A percentile compares a stretch with the other conserved stretches of the same genome.
Conservation (phyloP, 2,113 vertebrate species). For the Phalacrocorax aristotelis region DNA sequence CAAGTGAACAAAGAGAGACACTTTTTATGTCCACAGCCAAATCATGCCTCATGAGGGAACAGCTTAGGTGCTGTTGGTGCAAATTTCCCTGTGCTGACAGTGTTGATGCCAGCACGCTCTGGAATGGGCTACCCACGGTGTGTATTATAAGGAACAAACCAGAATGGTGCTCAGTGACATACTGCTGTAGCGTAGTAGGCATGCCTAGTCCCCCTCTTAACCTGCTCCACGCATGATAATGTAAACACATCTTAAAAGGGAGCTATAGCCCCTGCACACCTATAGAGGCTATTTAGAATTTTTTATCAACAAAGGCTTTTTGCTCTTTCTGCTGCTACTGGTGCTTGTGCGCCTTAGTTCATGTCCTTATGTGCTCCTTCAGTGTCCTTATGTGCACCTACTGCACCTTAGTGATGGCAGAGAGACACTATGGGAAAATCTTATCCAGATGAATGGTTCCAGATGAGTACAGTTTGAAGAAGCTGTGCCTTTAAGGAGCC, state of each 20-base stretch:
- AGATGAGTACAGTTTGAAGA: background rate
- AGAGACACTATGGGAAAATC: background rate
- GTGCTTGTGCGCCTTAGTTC: background rate
- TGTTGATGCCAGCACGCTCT: background rate
- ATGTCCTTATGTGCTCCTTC: too few relatives aligned
- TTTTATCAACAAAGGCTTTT: background rate
- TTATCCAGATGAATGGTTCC: background rate
- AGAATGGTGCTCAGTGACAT: background rate
- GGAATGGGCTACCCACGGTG: background rate
- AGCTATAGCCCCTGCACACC: background rate
- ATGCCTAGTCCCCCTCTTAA: background rate
- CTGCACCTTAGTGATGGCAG: background rate
- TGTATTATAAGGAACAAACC: background rate
- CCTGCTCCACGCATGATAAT: background rate
- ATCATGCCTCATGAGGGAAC: background rate
- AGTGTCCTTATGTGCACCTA: too few relatives aligned
- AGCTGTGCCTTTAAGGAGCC: background rate
- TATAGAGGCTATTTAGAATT: background rate
- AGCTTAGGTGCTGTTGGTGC: background rate
- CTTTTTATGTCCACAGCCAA: fast-evolving
- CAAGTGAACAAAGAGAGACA: background rate
- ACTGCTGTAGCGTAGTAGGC: too few relatives aligned
- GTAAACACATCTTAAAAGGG: background rate
- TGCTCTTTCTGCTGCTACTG: background rate
- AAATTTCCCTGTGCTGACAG: background rate